phyloP scores from a whole-genome alignment of 2,797 vertebrate species.

The Tolypeutes matacus region DNA sequence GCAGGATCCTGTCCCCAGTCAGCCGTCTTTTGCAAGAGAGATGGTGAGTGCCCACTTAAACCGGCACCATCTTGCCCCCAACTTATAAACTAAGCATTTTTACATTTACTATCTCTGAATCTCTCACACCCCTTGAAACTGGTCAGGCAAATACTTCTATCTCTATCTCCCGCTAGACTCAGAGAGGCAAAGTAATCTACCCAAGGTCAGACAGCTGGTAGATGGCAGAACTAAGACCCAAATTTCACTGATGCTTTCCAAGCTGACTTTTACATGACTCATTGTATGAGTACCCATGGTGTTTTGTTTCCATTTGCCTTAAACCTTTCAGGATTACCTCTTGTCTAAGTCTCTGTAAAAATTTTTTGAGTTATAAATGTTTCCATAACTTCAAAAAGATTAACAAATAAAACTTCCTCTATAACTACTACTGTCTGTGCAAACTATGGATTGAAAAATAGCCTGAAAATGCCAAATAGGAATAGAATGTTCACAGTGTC shows the following conservation, averaged over 20 bases:
- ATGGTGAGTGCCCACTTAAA: too few relatives aligned
- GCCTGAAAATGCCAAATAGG: not conserved
- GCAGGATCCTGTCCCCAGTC: too few relatives aligned
- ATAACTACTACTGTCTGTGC: not conserved
- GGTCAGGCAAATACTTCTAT: not conserved
- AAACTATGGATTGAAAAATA: not conserved
- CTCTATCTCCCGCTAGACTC: not conserved
- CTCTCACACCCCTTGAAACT: not conserved
- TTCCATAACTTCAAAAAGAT: not conserved
- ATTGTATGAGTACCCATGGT: not conserved
- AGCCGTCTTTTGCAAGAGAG: too few relatives aligned
- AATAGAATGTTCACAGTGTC: not conserved
- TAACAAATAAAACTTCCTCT: not conserved
- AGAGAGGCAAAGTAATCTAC: not conserved
- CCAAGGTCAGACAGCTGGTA: not conserved
- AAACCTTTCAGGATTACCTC: not conserved
- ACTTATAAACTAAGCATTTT: not conserved
- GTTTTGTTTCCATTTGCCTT: not conserved
- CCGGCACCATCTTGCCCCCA: too few relatives aligned
- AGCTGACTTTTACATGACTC: not conserved
- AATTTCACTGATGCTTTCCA: not conserved
- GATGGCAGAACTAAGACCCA: not conserved
- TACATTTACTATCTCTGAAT: not conserved
- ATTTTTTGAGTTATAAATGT: not conserved
- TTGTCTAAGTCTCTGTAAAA: slow-evolving; percentile 1